A percentile compares a stretch with the other conserved stretches of the same genome.
Conservation (phyloP, 2,113 vertebrate species). For the Pseudonaja textilis region DNA sequence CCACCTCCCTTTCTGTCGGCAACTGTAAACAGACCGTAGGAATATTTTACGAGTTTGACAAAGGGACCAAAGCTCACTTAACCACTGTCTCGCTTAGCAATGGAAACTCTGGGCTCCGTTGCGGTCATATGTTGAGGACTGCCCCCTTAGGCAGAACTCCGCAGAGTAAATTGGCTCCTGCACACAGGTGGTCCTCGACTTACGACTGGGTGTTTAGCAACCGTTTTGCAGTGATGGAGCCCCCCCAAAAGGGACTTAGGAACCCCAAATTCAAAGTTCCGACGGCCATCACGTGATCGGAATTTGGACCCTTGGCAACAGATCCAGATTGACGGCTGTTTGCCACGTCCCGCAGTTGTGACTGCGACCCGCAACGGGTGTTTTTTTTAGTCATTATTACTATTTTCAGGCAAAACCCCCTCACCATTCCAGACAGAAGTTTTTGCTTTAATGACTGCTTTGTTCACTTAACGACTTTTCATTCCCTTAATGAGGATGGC, state of each 20-base stretch:
- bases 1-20: no score
- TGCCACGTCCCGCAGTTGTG: neutral
- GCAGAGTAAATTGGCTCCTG: neutral
- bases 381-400: neutral
- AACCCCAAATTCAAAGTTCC: neutral
- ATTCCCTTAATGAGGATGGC: no score
- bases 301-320: neutral
- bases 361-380: no score
- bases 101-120: neutral
- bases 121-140: neutral
- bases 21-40: no score
- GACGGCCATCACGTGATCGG: fast-evolving
- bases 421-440: neutral
- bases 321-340: neutral
- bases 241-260: neutral
- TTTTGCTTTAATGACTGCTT: neutral
- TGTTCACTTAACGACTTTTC: neutral
- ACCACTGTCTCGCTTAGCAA: neutral
- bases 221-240: neutral
- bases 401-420: neutral
- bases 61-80: neutral
- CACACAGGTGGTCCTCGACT: neutral
- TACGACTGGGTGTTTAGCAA: neutral
- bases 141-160: neutral
- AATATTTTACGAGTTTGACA: no score